Base-by-base conservation (phyloP, 2,888 invertebrate species). In the Drosophila anceps region DNA sequence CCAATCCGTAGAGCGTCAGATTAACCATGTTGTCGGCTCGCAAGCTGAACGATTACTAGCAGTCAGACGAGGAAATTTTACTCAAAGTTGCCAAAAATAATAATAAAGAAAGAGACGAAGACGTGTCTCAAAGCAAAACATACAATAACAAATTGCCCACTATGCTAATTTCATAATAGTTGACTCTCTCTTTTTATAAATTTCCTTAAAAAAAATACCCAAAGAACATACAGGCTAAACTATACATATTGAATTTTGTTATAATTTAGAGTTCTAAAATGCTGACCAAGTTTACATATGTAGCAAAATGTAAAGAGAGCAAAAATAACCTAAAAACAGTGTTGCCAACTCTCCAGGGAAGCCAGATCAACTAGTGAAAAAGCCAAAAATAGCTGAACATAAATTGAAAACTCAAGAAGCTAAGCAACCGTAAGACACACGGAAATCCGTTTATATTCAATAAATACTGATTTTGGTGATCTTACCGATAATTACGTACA, bases 1-100 rank as follows among this genome's bases (percentile, higher is more conserved):
- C 90, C 29, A 84, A 15, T 13, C 92, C 92, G 60, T 92, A 91
- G 0, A 92, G 54, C 6, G 75, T 75, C 15, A 84, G 9, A 12
- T 70, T 70, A 20, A 39, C 43, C 41, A 60, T 60, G 31, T 27
- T 39, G 29, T 7, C 24, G 13, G 35, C 4, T 41, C 10, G 33
- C 18, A 10, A 35, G 12, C 1, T 39, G 3, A 46, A 39, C 33
- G 15, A 37, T 46, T 15, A 53, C 43, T 53, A 4, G 15, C 5
- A 33, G 12, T 0, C 6, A 10, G 0, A 27, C n/a, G n/a, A 50
- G 53, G 15, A 69, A 27, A 15, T 51, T 37, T 24, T 0, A 0
- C 31, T 15, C 27, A 10, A 2, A 10, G 29, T 13, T 20, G 44
- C 24, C 51, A 15, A 48, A 35, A 39, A 24, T 29, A n/a, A 48